These are phyloP conservation scores for Nematolebias whitei DNA, from an alignment of 2,113 vertebrate genomes.

Conservation along the genomic window DNA sequence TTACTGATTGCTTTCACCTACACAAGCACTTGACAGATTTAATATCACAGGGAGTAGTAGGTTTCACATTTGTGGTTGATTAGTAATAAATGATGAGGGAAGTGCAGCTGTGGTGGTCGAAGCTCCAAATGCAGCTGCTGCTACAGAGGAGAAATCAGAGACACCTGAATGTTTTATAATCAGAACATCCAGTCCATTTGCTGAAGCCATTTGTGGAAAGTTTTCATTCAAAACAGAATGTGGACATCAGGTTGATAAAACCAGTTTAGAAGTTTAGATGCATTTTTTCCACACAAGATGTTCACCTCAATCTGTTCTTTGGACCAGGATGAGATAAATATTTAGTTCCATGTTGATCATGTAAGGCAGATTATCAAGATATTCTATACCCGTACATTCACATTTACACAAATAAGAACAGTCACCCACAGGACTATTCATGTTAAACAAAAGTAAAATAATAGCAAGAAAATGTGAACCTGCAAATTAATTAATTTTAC, in stretches of 20 bases:
- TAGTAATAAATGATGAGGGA: constrained; percentile 3
- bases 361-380: too few species aligned
- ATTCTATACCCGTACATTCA: too few species aligned
- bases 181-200: not conserved
- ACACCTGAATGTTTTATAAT: not conserved
- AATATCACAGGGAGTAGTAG: not conserved
- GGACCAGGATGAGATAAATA: too few species aligned
- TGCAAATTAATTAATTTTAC: too few species aligned
- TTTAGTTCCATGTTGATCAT: not conserved
- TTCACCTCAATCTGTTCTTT: not conserved
- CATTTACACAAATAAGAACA: too few species aligned
- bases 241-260: not conserved
- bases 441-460: too few species aligned
- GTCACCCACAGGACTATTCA: too few species aligned
- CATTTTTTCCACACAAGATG: too few species aligned
- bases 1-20: constrained; percentile 24
- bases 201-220: not conserved
- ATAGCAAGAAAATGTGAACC: too few species aligned
- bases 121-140: not conserved
- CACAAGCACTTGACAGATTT: constrained; percentile 6
- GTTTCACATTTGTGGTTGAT: constrained; percentile 13
- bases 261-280: not conserved
- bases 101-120: not conserved
- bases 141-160: not conserved
- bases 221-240: not conserved